Base-by-base conservation (phyloP, 2,888 invertebrate genomes). In the Chymomyza caudatula region DNA sequence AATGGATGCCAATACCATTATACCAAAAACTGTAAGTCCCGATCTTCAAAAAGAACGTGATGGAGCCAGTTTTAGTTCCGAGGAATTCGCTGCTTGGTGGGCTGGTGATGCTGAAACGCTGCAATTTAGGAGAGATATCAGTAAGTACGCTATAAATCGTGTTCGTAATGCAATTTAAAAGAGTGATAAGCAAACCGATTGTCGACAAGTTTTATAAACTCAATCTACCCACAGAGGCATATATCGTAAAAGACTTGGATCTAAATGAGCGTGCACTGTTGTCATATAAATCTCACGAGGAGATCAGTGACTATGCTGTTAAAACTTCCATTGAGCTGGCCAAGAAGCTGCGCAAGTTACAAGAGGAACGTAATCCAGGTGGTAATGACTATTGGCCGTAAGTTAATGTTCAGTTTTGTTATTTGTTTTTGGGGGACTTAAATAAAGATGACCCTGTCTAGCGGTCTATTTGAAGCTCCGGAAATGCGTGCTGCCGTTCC, bases 81-180 rank as follows among this genome's bases (percentile, higher is more conserved):
- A 91, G 70, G 96, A 97, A 90, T 91, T 97, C 71, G 96, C 95
- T 0, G 91, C 94, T 89, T 92, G 95, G 73, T 91, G 96, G 68
- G 95, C 96, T 90, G 96, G 96, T 2, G 94, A 94, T 17, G 90
- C 90, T 62, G 92, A 94, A 58, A 94, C 94, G 17, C 60, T 83
- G 3, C 69, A 68, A 13, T 75, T 78, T 52, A 82, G 72, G 37
- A 60, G 82, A 51, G 61, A 60, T 23, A 1, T 78, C 17, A 78
- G 82, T 83, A 66, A 78, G 82, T 82, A 20, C 3, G 25, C 3
- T 11, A 11, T 17, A n/a, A n/a, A 49, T 17, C 6, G 49, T n/a
- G n/a, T 44, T 44, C 15, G 13, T 44, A 44, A 17, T 49, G 3
- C 3, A 17, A 6, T 17, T 17, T 11, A 51, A 20, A 51, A 51